Conservation (phyloP, 1,140 invertebrate genomes). For the Drosophila gunungcola region DNA sequence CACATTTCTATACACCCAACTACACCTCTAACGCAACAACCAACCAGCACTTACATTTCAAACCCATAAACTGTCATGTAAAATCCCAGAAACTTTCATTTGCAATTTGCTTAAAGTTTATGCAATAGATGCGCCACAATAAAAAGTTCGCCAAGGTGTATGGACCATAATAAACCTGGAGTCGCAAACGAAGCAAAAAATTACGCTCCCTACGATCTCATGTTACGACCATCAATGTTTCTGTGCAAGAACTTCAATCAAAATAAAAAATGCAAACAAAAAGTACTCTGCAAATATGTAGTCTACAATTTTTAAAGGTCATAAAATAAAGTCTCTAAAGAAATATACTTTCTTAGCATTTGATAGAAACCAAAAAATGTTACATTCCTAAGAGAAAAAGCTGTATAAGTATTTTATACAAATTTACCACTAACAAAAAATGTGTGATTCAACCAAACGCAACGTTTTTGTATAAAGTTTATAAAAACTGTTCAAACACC, state of each 20-base stretch:
- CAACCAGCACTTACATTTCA: constrained; percentile 42
- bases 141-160: constrained; percentile 47
- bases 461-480: too few relatives aligned
- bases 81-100: constrained; percentile 70
- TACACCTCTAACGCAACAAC: neutral
- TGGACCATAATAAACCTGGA: constrained; percentile 34
- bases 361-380: too few relatives aligned
- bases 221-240: constrained; percentile 1
- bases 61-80: constrained; percentile 66
- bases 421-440: too few relatives aligned
- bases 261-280: neutral
- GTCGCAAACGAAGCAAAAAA: constrained; percentile 25
- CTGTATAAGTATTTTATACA: too few relatives aligned
- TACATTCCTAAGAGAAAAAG: neutral
- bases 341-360: neutral
- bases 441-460: too few relatives aligned
- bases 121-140: constrained; percentile 55
- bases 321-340: neutral
- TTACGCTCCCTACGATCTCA: neutral
- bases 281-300: constrained; percentile 1
- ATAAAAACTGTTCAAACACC: too few relatives aligned
- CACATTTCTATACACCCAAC: neutral
- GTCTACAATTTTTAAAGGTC: neutral
- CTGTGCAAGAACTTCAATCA: constrained; percentile 8
- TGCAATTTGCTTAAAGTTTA: constrained; percentile 71